Percentiles rank a stretch among this genome's conserved stretches.
Conservation (phyloP, 2,888 invertebrate genomes). For the Zhengitettix transpicula region DNA sequence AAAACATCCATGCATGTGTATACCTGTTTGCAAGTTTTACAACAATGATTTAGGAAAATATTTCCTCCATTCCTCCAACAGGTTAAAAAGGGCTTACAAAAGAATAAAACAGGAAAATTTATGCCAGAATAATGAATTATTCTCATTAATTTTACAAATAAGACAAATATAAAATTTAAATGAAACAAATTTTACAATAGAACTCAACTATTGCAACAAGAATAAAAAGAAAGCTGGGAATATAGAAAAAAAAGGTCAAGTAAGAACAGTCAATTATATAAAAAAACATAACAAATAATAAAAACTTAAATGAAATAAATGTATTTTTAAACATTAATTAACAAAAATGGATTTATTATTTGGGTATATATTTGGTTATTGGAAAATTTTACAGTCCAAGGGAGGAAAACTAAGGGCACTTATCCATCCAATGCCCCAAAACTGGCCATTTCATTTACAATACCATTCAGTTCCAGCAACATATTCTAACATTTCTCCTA, state of each 20-base stretch:
- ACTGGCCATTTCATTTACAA: constrained; percentile 2
- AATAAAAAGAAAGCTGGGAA: background rate
- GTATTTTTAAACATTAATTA: background rate
- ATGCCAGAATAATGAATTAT: background rate
- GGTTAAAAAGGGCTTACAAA: background rate
- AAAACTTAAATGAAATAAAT: background rate
- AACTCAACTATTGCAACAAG: no score
- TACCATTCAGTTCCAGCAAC: background rate
- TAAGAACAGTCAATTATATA: background rate
- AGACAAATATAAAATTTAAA: background rate
- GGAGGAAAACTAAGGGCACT: constrained; percentile 14
- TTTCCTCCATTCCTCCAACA: background rate
- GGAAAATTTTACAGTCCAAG: background rate
- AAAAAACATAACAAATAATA: background rate
- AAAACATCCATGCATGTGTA: constrained; percentile 2
- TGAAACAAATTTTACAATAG: background rate
- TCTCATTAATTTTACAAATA: background rate
- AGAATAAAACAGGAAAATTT: background rate
- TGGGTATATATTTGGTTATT: background rate
- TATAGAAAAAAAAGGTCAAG: background rate
- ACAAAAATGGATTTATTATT: background rate
- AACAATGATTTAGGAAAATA: background rate
- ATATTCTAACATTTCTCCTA: background rate
- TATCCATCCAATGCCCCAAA: constrained; percentile 11
- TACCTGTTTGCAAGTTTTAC: background rate